Evolutionary conservation across 53 echinoderm and acorn worm genomes (phyloP), one percentile per base, ranked within the genome.

Genomic region (Zoroaster sp.): DNA sequence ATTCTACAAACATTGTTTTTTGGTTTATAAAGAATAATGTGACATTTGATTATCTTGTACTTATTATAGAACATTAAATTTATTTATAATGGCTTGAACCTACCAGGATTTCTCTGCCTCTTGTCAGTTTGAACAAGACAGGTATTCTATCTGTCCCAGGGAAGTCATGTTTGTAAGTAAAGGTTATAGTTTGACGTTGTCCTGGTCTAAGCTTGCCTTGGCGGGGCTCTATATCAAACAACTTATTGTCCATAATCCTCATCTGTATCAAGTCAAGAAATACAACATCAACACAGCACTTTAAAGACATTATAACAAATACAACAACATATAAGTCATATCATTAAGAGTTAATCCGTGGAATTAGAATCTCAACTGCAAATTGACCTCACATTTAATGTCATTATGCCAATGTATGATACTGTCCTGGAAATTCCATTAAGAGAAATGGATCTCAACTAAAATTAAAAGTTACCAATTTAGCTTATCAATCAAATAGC

Each of bases 181-280:
- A 83, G 28, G 95, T 94, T 73, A 98, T 93, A 25, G 98, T 94
- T 71, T 95, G 94, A 69, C 92, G 78, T 66, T 98, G 95, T 23
- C 98, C 95, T 9, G 98, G 98, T 35, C 77, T 65, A 39, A 98
- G 87, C 46, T 83, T 43, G 21, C 98, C 98, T n/a, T 42, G 59
- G 37, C 89, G 92, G 23, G 98, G 98, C 69, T 95, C 93, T 9
- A 95, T 88, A 49, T 83, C 73, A 51, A 98, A 98, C 69, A 98
- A 43, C 66, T 96, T 98, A 77, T 98, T 98, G 90, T 98, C 98
- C 98, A 98, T 95, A 38, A 98, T 94, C 38, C 98, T 71, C 98
- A 98, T 98, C 98, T 98, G 81, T 35, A 71, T 70, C 11, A 44
- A 40, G 77, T 68, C 55, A 31, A 45, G 30, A n/a, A 32, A 78